These are phyloP conservation scores for Pomacea canaliculata DNA, from an alignment of 2,888 invertebrate genomes.

Conservation along the genomic window DNA sequence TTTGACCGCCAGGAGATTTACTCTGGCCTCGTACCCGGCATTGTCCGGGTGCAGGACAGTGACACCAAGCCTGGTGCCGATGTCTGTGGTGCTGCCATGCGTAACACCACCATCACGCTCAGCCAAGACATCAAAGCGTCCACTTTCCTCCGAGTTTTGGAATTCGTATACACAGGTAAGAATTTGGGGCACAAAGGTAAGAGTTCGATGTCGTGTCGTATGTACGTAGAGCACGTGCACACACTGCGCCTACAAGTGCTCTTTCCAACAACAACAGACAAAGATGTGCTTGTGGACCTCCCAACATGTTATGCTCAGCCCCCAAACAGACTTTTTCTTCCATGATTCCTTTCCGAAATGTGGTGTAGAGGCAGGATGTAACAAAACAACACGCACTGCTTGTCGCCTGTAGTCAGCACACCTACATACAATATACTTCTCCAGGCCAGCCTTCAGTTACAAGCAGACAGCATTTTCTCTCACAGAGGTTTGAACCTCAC, in stretches of 20 bases:
- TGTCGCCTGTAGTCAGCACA: too few species aligned
- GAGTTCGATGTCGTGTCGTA: neutral
- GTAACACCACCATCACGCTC: constrained; percentile 46
- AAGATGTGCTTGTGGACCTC: too few species aligned
- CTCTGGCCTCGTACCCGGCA: constrained; percentile 53
- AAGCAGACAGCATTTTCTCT: too few species aligned
- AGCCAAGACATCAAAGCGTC: constrained; percentile 54
- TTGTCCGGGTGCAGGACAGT: constrained; percentile 40
- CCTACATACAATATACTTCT: too few species aligned
- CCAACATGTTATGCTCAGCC: too few species aligned
- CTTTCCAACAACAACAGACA: too few species aligned
- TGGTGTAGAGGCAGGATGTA: too few species aligned
- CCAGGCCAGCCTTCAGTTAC: too few species aligned
- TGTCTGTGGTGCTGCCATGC: constrained; percentile 17
- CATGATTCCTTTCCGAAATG: too few species aligned
- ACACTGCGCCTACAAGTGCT: neutral
- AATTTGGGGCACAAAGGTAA: neutral
- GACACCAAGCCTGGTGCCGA: neutral
- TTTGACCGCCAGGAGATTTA: constrained; percentile 51
- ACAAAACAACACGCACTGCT: too few species aligned
- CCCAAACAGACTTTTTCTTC: too few species aligned
- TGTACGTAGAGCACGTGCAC: constrained; percentile 57
- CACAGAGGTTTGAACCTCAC: too few species aligned
- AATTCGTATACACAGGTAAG: constrained; percentile 64
- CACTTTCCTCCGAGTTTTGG: constrained; percentile 57